Percentiles rank a stretch among this genome's conserved stretches.
Evolutionary conservation across 2,888 invertebrate genomes (phyloP).

Genomic region (Rhagonycha lutea): DNA sequence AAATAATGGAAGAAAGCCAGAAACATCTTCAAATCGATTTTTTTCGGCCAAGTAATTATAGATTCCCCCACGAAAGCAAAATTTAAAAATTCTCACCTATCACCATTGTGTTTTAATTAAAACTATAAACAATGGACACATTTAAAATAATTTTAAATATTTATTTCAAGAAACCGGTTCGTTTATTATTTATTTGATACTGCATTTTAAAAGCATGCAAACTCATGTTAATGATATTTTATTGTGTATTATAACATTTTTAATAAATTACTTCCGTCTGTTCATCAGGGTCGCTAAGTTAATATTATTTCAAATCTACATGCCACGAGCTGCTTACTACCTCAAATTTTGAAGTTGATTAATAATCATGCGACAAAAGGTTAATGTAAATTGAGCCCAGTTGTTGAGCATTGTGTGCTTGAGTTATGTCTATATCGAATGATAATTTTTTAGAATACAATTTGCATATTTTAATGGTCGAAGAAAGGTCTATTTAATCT

Average conservation of each 20-base stretch:
- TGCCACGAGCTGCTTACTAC: not conserved
- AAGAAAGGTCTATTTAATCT: not conserved
- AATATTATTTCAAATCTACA: not conserved
- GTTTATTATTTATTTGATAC: not conserved
- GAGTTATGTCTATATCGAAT: not conserved
- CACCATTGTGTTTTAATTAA: not conserved
- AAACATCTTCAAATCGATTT: not conserved
- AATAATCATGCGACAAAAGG: slow-evolving; percentile 11
- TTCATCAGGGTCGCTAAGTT: not conserved
- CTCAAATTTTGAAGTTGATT: slow-evolving; percentile 6
- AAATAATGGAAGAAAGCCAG: slow-evolving; percentile 1
- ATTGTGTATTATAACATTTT: not conserved
- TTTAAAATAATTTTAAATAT: not conserved
- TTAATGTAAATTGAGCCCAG: slow-evolving; percentile 9
- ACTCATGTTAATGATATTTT: not conserved
- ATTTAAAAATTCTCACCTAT: not conserved
- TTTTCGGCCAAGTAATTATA: not conserved
- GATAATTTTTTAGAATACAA: not conserved
- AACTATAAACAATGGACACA: not conserved
- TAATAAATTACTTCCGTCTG: slow-evolving; percentile 1
- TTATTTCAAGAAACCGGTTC: not conserved
- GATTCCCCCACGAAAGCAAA: not conserved
- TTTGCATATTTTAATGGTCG: not conserved
- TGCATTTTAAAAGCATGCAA: not conserved
- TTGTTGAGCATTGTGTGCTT: not conserved